These are phyloP conservation scores for Furnarius figulus DNA, from an alignment of 2,113 vertebrate species.

Conservation along the genomic window DNA sequence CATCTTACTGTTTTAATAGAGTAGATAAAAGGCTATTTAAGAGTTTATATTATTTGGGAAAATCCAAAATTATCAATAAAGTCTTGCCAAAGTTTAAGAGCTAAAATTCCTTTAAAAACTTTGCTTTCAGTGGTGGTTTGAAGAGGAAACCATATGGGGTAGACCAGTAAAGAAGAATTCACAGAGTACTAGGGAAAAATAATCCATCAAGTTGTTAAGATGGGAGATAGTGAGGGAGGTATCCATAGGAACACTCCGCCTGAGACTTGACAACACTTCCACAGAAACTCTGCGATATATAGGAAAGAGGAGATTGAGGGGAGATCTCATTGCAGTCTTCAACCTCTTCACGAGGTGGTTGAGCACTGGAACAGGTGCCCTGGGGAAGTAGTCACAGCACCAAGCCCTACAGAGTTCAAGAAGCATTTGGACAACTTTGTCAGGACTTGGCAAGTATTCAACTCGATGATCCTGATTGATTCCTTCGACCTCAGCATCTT, in stretches of 20 bases:
- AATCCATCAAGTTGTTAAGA: neutral
- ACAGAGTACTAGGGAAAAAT: neutral
- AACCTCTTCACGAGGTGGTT: accelerated
- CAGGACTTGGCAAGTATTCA: neutral
- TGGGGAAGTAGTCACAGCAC: accelerated
- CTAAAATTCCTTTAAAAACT: neutral
- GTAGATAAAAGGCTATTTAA: neutral
- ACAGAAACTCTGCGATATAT: neutral
- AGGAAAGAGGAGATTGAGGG: neutral
- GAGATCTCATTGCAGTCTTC: neutral
- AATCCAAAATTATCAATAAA: neutral
- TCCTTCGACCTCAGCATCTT: neutral
- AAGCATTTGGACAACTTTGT: neutral
- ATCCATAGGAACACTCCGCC: neutral
- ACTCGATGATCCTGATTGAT: neutral
- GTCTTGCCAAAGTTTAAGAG: neutral
- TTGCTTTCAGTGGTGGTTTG: neutral
- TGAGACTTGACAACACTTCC: neutral
- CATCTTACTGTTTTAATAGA: neutral
- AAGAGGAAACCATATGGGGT: neutral
- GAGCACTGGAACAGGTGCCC: neutral
- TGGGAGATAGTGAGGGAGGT: neutral
- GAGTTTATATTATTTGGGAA: neutral
- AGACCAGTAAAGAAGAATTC: neutral
- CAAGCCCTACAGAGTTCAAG: neutral